phyloP scores from a whole-genome alignment of 2,888 invertebrate species.

The Phasia obesa region DNA sequence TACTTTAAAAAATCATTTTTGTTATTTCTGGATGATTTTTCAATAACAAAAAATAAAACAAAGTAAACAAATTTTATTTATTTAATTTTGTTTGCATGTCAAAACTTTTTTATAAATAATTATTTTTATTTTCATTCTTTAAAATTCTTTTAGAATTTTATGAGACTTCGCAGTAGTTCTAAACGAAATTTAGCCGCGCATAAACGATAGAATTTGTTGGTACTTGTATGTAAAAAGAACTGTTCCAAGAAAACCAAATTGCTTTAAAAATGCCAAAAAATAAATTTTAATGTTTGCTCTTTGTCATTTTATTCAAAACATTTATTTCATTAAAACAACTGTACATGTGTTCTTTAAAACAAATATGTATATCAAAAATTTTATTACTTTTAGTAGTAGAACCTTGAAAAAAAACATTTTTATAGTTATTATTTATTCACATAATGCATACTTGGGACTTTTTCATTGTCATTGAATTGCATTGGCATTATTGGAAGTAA shows the following conservation, averaged over 20 bases:
- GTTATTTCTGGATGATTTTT: too few relatives aligned
- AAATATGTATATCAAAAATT: not conserved
- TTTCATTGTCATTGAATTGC: too few relatives aligned
- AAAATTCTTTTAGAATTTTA: not conserved
- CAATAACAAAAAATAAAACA: too few relatives aligned
- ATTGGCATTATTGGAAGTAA: too few relatives aligned
- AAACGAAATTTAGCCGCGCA: not conserved
- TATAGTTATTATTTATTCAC: too few relatives aligned
- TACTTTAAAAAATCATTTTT: too few relatives aligned
- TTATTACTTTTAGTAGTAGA: not conserved
- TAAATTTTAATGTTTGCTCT: not conserved
- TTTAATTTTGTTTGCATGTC: conserved; percentile 55
- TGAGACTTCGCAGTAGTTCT: not conserved
- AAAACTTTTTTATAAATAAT: conserved; percentile 22
- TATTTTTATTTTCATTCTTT: conserved; percentile 7
- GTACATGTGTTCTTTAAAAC: not conserved
- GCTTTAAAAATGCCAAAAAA: conserved; percentile 22
- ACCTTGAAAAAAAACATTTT: not conserved
- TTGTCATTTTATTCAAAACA: not conserved
- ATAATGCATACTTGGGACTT: too few relatives aligned
- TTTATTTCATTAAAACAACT: not conserved
- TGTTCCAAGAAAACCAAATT: not conserved
- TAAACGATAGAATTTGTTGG: not conserved
- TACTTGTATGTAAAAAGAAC: not conserved
- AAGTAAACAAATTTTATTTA: too few relatives aligned